Percentiles rank a stretch among this genome's conserved stretches.
phyloP scores from a whole-genome alignment of 1,140 invertebrate genomes.

The Conus betulinus region DNA sequence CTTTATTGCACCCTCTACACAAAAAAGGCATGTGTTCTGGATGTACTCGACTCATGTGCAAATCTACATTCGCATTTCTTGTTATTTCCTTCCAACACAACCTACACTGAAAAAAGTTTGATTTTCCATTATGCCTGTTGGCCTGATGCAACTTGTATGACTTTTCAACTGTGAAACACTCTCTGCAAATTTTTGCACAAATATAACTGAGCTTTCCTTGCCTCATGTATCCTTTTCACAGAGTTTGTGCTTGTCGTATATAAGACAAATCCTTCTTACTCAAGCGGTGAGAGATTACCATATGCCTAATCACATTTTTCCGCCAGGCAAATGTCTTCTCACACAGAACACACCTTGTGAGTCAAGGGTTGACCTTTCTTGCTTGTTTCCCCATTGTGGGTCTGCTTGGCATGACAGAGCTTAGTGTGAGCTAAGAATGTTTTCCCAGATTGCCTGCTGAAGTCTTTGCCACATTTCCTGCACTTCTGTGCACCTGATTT shows the following conservation, averaged over 20 bases:
- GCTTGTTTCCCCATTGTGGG: neutral
- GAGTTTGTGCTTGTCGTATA: neutral
- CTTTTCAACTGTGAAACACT: neutral
- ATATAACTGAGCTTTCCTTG: neutral
- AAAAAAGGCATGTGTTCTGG: neutral
- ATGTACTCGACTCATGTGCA: neutral
- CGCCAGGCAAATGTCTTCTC: neutral
- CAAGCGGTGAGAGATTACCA: neutral
- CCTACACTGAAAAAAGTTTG: neutral
- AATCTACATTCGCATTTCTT: neutral
- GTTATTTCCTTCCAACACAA: neutral
- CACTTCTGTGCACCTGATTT: neutral
- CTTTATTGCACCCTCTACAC: neutral
- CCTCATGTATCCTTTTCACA: neutral
- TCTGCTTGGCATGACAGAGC: neutral
- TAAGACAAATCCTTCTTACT: neutral
- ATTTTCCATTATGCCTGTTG: neutral
- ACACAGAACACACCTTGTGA: neutral
- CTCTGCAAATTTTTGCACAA: slow-evolving; percentile 12
- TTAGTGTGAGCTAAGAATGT: neutral
- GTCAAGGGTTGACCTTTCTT: neutral
- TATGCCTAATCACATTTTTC: neutral
- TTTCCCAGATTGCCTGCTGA: neutral
- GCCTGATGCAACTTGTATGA: neutral
- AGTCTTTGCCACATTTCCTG: neutral